These are phyloP conservation scores for Melieria omissa DNA, from an alignment of 2,888 invertebrate species.

Conservation along the genomic window DNA sequence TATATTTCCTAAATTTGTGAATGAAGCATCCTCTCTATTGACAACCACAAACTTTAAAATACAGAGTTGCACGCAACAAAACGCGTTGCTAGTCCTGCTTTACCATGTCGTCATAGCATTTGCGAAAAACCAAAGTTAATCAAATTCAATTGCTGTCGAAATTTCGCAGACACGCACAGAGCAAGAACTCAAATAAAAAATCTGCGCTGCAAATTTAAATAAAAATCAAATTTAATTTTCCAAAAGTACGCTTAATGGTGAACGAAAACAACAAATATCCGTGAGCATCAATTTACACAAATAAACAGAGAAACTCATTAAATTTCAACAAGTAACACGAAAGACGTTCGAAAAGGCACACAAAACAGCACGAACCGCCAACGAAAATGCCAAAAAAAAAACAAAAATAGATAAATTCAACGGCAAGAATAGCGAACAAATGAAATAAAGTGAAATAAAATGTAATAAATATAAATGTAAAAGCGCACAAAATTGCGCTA, in stretches of 20 bases:
- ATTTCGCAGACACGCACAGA: no score
- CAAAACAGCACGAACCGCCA: not conserved
- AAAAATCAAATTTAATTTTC: constrained; percentile 22
- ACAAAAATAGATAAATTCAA: not conserved
- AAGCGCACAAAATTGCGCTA: not conserved
- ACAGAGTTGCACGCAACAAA: no score
- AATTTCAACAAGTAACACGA: constrained; percentile 19
- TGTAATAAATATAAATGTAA: not conserved
- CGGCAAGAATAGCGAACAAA: not conserved
- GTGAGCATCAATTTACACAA: not conserved
- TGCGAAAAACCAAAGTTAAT: no score
- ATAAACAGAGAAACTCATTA: constrained; percentile 22
- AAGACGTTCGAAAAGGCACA: not conserved
- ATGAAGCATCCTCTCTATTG: no score
- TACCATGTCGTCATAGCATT: no score
- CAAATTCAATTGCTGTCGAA: no score
- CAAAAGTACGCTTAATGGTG: not conserved
- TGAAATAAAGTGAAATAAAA: constrained; percentile 21
- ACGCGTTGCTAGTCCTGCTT: no score
- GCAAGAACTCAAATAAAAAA: no score
- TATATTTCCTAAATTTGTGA: no score
- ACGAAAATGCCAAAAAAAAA: not conserved
- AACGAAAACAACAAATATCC: constrained; percentile 8
- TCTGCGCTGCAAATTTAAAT: constrained; percentile 3
- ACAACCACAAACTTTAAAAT: no score